phyloP scores from a whole-genome alignment of 2,113 vertebrate species.

The Himantopus leucocephalus region DNA sequence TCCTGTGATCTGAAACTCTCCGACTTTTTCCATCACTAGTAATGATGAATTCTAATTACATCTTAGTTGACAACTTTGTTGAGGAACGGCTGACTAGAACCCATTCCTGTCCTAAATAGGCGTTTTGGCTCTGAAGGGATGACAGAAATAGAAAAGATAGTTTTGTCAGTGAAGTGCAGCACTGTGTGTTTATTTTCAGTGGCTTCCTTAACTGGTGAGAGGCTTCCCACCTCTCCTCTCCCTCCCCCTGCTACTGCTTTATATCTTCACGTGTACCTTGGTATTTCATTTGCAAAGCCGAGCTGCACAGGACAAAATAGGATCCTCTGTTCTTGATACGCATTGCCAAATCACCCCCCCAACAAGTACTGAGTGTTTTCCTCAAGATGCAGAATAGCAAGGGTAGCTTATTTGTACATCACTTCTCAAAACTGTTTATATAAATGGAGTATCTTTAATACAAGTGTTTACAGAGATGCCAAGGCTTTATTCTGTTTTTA shows the following conservation, averaged over 20 bases:
- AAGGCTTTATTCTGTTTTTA: background rate
- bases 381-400: too few relatives aligned
- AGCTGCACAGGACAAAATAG: background rate
- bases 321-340: background rate
- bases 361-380: too few relatives aligned
- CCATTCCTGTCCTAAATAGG: conserved; percentile 29
- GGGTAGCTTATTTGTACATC: background rate
- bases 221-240: background rate
- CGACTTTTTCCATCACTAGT: background rate
- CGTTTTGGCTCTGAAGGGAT: background rate
- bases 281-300: background rate
- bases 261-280: background rate
- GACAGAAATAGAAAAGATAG: background rate
- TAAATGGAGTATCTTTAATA: background rate
- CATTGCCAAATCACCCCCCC: too few relatives aligned
- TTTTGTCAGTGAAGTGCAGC: background rate
- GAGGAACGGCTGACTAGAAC: background rate
- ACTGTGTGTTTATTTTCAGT: background rate
- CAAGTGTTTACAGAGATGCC: background rate
- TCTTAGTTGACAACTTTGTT: background rate
- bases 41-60: background rate
- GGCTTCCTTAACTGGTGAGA: background rate
- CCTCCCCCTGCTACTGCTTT: background rate
- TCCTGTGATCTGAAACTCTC: background rate
- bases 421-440: background rate